These are phyloP conservation scores for Selenia dentaria DNA, from an alignment of 2,888 invertebrate species.

Conservation along the genomic window DNA sequence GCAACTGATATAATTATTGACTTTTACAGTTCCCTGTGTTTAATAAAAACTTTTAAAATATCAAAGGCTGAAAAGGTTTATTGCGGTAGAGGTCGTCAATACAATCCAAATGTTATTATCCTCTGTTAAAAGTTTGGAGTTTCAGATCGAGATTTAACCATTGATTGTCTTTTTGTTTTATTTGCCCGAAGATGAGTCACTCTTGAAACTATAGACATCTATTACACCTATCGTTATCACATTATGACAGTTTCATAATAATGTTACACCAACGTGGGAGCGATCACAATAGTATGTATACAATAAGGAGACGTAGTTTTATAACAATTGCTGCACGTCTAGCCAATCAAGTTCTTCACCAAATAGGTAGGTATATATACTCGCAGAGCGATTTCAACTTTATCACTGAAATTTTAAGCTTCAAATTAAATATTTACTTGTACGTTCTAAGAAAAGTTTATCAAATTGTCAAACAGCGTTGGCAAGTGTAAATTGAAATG, in stretches of 20 bases:
- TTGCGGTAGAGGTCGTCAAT: too few relatives aligned
- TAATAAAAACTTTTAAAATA: too few relatives aligned
- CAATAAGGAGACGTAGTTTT: slow-evolving; percentile 29
- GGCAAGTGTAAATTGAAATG: slow-evolving; percentile 26
- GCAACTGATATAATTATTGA: too few relatives aligned
- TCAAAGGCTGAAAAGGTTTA: too few relatives aligned
- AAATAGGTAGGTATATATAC: slow-evolving; percentile 2
- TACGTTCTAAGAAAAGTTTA: not conserved
- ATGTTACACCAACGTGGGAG: not conserved
- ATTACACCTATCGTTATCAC: too few relatives aligned
- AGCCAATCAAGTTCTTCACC: slow-evolving; percentile 21
- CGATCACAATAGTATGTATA: slow-evolving; percentile 10
- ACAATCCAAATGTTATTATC: too few relatives aligned
- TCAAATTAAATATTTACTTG: not conserved
- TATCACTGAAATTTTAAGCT: not conserved
- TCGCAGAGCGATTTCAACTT: slow-evolving; percentile 1
- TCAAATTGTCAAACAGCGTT: slow-evolving; percentile 11
- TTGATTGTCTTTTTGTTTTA: not conserved
- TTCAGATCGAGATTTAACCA: too few relatives aligned
- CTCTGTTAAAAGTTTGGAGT: too few relatives aligned
- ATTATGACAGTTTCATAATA: not conserved
- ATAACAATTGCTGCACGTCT: slow-evolving; percentile 32
- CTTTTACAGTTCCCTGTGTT: too few relatives aligned
- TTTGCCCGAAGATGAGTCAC: not conserved
- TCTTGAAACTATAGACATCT: not conserved